Percentiles rank a stretch among this genome's conserved stretches.
Evolutionary conservation across 2,888 invertebrate species (phyloP).

Genomic region (Drosophila merina): DNA sequence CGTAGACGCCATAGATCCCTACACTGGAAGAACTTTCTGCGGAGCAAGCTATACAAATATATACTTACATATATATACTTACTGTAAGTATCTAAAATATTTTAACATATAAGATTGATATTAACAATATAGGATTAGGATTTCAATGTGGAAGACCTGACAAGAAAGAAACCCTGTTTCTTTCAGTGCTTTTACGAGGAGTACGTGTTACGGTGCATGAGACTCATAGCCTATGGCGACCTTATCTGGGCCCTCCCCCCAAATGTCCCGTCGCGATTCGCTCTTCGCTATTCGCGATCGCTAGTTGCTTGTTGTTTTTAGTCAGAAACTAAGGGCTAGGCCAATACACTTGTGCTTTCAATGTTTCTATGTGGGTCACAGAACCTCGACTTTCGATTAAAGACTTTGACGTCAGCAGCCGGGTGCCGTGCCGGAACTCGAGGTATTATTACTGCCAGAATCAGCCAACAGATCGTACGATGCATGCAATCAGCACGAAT

Average conservation of each 20-base stretch:
- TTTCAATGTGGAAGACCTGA: too few relatives aligned
- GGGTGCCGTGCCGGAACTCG: conserved; percentile 4
- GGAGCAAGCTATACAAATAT: too few relatives aligned
- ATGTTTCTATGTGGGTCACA: conserved; percentile 65
- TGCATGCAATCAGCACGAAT: conserved; percentile 44
- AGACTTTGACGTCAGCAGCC: conserved; percentile 62
- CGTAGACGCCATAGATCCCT: conserved; percentile 57
- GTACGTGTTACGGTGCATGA: conserved; percentile 49
- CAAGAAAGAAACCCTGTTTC: too few relatives aligned
- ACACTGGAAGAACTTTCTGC: neutral
- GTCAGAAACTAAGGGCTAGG: conserved; percentile 44
- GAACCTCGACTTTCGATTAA: conserved; percentile 59
- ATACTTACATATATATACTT: too few relatives aligned
- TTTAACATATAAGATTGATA: too few relatives aligned
- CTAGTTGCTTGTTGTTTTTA: conserved; percentile 28
- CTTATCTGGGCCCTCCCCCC: conserved; percentile 49
- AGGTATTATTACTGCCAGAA: conserved; percentile 41
- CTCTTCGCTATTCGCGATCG: neutral
- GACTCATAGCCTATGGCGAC: conserved; percentile 2
- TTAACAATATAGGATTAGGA: too few relatives aligned
- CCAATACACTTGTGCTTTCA: conserved; percentile 46
- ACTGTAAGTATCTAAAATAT: too few relatives aligned
- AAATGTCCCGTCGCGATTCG: neutral
- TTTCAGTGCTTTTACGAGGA: conserved; percentile 8
- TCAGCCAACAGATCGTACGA: conserved; percentile 54